Evolutionary conservation across 2,797 vertebrate species (phyloP), one percentile per base, ranked within the genome.

Genomic region (Enoplosus armatus): DNA sequence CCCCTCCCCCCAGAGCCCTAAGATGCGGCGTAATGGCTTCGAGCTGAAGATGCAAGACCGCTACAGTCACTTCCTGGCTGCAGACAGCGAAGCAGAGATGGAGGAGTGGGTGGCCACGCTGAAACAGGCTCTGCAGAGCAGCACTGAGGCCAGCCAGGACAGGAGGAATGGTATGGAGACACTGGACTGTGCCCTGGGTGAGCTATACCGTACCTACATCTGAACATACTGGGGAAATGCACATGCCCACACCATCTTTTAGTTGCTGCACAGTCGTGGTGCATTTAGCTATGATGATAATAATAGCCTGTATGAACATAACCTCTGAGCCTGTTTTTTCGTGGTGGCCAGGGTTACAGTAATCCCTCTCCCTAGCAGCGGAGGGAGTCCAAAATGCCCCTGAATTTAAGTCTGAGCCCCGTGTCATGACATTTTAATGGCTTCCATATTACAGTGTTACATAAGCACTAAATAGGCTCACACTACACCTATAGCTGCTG

Each of bases 41-140:
- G 98, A 99, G 90, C 95, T 99, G 70, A 98, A 98, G 95, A 99
- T 99, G 92, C 96, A 98, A 74, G 98, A 99, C 83, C 97, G 98
- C 85, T 97, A 97, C 92, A 99, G 97, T 92, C 97, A 98, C 95
- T 97, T 97, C 80, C 93, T 99, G 77, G 97, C 97, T 4, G 97
- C 98, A 7, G 98, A 99, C 88, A 98, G 93, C 0, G 98, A 99
- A 83, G 95, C 94, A 55, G 98, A 99, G 93, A 98, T 99, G 98
- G 98, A 99, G 83, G 98, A 99, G 18, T 99, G 98, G 98, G 94
- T 99, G 85, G 86, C 82, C 71, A 98, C 96, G 1, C 93, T 99
- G 88, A 97, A 93, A 82, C 99, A 97, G 89, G 97, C 97, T 71
- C 96, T 99, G 86, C 97, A 97, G 94, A 96, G 95, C 92, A 95